Base-by-base conservation (phyloP, 1,140 invertebrate species). In the Drosophila kikkawai region DNA sequence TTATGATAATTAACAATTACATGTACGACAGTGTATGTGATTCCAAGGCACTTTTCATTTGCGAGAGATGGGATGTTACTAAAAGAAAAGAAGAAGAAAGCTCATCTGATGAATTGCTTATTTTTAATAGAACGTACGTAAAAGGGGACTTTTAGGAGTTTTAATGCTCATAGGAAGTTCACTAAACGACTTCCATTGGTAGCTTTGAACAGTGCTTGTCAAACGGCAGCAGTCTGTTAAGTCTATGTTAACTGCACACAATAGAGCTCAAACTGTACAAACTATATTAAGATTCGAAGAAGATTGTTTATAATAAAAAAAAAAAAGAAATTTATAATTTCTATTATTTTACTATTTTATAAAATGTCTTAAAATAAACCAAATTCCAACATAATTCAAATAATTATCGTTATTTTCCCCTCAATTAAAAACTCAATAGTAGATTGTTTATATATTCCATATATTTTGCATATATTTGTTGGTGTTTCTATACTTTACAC, bases 391-490 rank as follows among this genome's bases (percentile, higher is more conserved):
- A 0, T 19, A 6, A 0, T 19, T 1, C 19, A 2, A 7, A 41
- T n/a, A 5, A 41, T n/a, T n/a, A 7, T 4, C 15, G 7, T 13
- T 5, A 13, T 29, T 56, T 11, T 12, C 19, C 4, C 13, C 34
- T 26, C 17, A 13, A 67, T 39, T 63, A 0, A 64, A 48, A 48
- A 67, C 19, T 11, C 29, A 45, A 22, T 8, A 1, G 11, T 17
- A 7, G 11, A 29, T 73, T 58, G 39, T 73, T 51, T 73, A 60
- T 73, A 73, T 73, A 73, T 73, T 73, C 55, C 67, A 73, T 73
- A 73, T 73, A 73, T 73, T 73, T 73, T 73, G 69, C 53, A 73
- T 73, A 73, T 73, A 60, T 73, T 73, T 71, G 69, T 73, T 73
- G 44, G 53, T 60, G 53, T 73, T 60, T 73, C 58, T 42, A 73